Conservation (phyloP, 2,797 vertebrate genomes). For the Glyptemys insculpta region DNA sequence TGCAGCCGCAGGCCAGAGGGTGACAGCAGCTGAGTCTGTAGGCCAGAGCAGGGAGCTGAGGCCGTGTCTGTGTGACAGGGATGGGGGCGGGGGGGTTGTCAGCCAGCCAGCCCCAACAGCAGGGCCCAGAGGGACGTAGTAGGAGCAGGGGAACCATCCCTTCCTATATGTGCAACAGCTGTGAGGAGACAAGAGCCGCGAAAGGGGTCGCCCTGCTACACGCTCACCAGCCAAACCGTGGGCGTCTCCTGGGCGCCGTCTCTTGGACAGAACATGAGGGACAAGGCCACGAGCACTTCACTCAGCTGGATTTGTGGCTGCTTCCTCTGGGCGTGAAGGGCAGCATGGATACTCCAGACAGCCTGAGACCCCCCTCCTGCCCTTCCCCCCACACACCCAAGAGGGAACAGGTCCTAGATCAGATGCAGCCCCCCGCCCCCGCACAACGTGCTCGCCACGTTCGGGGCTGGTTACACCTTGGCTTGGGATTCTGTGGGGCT, state of each 20-base stretch:
- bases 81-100: background rate
- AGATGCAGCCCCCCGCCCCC: background rate
- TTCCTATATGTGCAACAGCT: background rate
- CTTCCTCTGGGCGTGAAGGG: background rate
- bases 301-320: background rate
- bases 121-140: too few relatives aligned
- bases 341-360: background rate
- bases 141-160: background rate
- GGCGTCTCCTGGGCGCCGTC: background rate
- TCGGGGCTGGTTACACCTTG: background rate
- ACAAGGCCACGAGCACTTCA: background rate
- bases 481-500: background rate
- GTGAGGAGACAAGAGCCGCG: background rate
- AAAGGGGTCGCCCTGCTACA: background rate
- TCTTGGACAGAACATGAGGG: background rate
- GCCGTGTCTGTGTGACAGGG: background rate
- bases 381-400: too few relatives aligned
- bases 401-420: background rate
- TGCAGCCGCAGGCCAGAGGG: background rate
- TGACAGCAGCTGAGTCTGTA: background rate
- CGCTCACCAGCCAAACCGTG: background rate
- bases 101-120: background rate
- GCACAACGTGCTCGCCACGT: too few relatives aligned
- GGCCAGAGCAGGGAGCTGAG: background rate
- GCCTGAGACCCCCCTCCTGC: background rate